Evolutionary conservation across 2,888 invertebrate species (phyloP), one percentile per base, ranked within the genome.

Genomic region (Belgica antarctica): DNA sequence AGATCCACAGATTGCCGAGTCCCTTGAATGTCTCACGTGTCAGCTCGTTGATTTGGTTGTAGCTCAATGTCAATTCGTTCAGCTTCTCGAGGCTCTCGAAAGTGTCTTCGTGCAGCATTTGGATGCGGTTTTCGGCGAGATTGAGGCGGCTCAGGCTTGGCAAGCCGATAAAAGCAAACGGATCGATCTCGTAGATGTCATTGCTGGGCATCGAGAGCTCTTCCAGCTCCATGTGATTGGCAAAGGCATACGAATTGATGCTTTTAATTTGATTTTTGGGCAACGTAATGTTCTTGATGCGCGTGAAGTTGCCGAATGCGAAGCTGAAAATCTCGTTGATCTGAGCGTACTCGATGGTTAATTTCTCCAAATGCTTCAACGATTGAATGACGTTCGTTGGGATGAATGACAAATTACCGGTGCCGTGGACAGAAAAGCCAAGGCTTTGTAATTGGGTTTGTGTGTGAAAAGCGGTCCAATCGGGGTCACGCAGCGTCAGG

Each of bases 121-220:
- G 88, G 73, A 97, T 85, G 77, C 90, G 89, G 81, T 97, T 97
- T 76, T 89, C 89, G 74, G 92, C 91, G 68, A 97, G 83, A 73
- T 87, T 87, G 47, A 97, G 84, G 72, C 89, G 87, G 74, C 86
- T 86, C 73, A 91, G 80, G 70, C 84, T 83, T 0, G 92, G 90
- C 70, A 92, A 77, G 76, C 89, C 87, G 61, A 86, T 83, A 78
- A 93, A 92, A 1, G 88, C 87, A 75, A 87, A 86, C 68, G 86
- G 83, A 74, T 86, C 86, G 70, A 93, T 85, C 77, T 89, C 89
- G 12, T 85, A 82, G 73, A 93, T 88, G 77, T 85, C 83, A 79
- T 93, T 93, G 73, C 89, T 88, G 75, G 89, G 88, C 73, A 93
- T 79, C 77, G 86, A 87, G 73, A 93, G 82, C 46, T 84, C 81